A percentile compares a stretch with the other conserved stretches of the same genome.
These are phyloP conservation scores for Platalea minor DNA, from an alignment of 2,797 vertebrate species.

Conservation along the genomic window DNA sequence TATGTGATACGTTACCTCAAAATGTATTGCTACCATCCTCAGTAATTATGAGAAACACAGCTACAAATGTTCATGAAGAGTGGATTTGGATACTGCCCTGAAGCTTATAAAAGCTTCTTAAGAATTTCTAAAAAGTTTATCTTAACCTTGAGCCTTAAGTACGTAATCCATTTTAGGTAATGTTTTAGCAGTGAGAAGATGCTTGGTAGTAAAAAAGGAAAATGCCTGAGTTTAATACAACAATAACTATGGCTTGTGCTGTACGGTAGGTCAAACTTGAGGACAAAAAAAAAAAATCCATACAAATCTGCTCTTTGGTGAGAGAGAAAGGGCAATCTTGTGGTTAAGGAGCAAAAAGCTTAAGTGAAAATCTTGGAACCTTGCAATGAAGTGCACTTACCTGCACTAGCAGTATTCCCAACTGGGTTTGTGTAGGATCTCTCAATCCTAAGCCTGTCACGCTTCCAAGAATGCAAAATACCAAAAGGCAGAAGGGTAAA, in stretches of 20 bases:
- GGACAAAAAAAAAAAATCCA: not conserved
- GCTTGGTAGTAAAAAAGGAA: not conserved
- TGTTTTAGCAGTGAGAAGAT: not conserved
- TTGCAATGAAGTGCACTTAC: not conserved
- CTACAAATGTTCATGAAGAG: not conserved
- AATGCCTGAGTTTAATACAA: not conserved
- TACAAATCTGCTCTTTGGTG: not conserved
- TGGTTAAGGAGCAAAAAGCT: accelerated
- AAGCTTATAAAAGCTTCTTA: not conserved
- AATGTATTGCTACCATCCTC: not conserved
- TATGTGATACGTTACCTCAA: not conserved
- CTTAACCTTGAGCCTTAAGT: not conserved
- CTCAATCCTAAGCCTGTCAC: not conserved
- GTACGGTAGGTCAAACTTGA: not conserved
- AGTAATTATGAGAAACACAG: not conserved
- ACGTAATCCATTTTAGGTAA: not conserved
- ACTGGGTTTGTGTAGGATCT: accelerated
- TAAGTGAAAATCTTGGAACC: not conserved
- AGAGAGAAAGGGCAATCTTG: not conserved
- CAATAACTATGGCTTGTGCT: not conserved
- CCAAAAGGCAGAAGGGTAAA: not conserved
- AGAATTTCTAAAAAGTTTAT: not conserved
- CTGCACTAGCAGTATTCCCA: not conserved
- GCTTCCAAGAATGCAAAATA: not conserved
- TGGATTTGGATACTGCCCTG: not conserved